These are phyloP conservation scores for Leptura quadrifasciata DNA, from an alignment of 2,888 invertebrate species.

Conservation along the genomic window DNA sequence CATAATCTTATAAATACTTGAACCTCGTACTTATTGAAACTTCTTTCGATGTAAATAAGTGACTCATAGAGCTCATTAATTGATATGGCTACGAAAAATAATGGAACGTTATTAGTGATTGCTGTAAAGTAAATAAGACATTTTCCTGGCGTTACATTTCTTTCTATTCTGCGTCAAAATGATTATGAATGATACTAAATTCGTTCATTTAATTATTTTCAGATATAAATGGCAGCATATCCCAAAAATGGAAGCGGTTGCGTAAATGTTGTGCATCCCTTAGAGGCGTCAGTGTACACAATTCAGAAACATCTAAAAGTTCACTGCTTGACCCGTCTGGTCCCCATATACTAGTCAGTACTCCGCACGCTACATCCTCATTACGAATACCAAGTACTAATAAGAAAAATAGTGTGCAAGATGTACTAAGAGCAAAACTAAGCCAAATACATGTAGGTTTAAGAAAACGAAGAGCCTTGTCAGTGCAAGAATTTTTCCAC, in stretches of 20 bases:
- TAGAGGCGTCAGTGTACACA: constrained; percentile 75
- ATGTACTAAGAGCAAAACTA: constrained; percentile 80
- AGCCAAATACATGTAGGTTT: constrained; percentile 83
- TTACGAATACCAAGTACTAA: constrained; percentile 74
- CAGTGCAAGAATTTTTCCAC: constrained; percentile 81
- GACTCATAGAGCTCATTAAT: no score
- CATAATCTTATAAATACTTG: no score
- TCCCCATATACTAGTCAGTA: constrained; percentile 72
- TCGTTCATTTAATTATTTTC: constrained; percentile 70
- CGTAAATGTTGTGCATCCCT: constrained; percentile 81
- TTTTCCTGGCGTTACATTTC: no score
- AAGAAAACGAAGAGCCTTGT: constrained; percentile 80
- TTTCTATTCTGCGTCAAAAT: neutral
- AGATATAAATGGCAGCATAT: constrained; percentile 85
- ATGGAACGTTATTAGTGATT: no score
- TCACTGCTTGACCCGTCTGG: constrained; percentile 77
- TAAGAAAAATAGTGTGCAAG: constrained; percentile 77
- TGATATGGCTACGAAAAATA: no score
- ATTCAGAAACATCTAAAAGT: constrained; percentile 74
- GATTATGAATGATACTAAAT: neutral
- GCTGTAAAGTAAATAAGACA: no score
- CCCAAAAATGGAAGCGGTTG: constrained; percentile 85
- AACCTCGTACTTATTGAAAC: no score
- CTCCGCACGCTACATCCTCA: constrained; percentile 72
- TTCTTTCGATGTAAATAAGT: no score